A percentile compares a stretch with the other conserved stretches of the same genome.
Evolutionary conservation across 2,113 vertebrate genomes (phyloP).

Genomic region (Lepus americanus): DNA sequence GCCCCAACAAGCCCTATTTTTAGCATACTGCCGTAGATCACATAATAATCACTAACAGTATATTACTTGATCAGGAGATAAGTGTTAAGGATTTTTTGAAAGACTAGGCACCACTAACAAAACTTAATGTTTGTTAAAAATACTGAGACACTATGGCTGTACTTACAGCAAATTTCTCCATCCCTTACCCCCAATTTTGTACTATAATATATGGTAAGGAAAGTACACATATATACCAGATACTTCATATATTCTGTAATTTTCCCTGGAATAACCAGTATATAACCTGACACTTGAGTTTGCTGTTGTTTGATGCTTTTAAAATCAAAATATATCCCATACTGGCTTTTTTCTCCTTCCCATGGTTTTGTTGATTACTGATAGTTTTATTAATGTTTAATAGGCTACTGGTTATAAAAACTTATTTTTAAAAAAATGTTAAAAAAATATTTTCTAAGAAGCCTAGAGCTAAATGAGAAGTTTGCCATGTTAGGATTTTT

Average conservation of each 20-base stretch:
- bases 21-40: neutral
- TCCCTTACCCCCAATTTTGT: neutral
- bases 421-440: conserved; percentile 48
- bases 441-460: conserved; percentile 58
- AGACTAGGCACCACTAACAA: conserved; percentile 27
- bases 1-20: neutral
- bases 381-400: conserved; percentile 28
- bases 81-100: conserved; percentile 59
- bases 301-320: conserved; percentile 60
- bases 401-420: conserved; percentile 21
- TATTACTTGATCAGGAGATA: conserved; percentile 50
- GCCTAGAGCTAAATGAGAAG: neutral
- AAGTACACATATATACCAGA: neutral
- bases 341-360: neutral
- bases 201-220: neutral
- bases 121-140: neutral
- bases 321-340: conserved; percentile 34
- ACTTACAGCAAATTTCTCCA: conserved; percentile 4
- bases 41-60: neutral
- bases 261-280: conserved; percentile 18
- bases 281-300: neutral
- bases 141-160: neutral
- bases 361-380: conserved; percentile 16
- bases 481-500: neutral
- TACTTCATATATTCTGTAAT: neutral